phyloP scores from a whole-genome alignment of 37 sponge, comb jelly and placozoan species.

The Beroe ovata region DNA sequence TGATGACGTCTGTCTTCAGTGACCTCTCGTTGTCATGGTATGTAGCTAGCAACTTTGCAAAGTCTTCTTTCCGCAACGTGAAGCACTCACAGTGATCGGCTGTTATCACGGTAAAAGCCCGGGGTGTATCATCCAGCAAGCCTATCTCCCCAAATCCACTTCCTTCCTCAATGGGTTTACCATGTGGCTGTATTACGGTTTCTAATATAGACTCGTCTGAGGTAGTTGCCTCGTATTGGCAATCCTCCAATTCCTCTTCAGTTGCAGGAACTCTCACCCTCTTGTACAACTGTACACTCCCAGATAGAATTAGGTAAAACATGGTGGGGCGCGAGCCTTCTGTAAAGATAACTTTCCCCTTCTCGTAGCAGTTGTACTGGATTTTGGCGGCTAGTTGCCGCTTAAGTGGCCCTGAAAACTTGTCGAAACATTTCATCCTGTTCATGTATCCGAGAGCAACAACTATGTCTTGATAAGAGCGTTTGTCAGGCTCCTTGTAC shows the following conservation, averaged over 20 bases:
- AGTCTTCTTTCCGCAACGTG: not conserved
- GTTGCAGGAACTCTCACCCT: not conserved
- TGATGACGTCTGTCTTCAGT: slow-evolving; percentile 23
- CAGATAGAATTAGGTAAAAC: slow-evolving; percentile 26
- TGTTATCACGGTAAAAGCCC: not conserved
- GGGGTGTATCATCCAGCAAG: not conserved
- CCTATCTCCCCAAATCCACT: slow-evolving; percentile 16
- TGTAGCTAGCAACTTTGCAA: not conserved
- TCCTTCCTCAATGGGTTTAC: slow-evolving; percentile 43
- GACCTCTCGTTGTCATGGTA: slow-evolving; percentile 35
- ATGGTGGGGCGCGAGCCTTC: not conserved
- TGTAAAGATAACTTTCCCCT: not conserved
- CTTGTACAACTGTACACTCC: slow-evolving; percentile 13
- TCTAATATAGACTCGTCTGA: not conserved
- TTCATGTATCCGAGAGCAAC: slow-evolving; percentile 36
- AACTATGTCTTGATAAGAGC: slow-evolving; percentile 41
- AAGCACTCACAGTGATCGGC: slow-evolving; percentile 11
- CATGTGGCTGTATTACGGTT: not conserved
- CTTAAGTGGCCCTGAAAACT: slow-evolving; percentile 11
- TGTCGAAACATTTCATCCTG: slow-evolving; percentile 48
- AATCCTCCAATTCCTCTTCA: not conserved
- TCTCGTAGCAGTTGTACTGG: slow-evolving; percentile 15
- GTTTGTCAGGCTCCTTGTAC: slow-evolving; percentile 2
- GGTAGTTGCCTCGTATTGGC: not conserved
- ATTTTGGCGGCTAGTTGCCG: slow-evolving; percentile 43